These are phyloP conservation scores for Falcunculus frontatus DNA, from an alignment of 2,113 vertebrate genomes.

Conservation along the genomic window DNA sequence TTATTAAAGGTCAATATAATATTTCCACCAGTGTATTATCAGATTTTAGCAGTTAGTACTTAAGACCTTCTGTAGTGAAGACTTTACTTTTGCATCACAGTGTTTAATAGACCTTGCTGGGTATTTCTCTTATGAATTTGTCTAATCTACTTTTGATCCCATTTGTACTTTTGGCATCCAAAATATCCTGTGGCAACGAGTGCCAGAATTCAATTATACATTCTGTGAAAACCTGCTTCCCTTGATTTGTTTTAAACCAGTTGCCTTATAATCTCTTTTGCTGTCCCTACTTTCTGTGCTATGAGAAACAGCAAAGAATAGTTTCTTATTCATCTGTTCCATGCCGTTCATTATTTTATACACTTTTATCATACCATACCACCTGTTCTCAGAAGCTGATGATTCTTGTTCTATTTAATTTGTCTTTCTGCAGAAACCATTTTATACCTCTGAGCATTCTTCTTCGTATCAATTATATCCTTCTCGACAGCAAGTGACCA, in stretches of 20 bases:
- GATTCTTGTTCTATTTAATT: background rate
- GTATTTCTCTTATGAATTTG: background rate
- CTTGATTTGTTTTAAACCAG: background rate
- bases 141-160: slow-evolving; percentile 21
- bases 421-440: background rate
- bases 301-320: background rate
- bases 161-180: slow-evolving; percentile 27
- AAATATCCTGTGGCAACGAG: background rate
- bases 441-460: background rate
- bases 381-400: background rate
- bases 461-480: background rate
- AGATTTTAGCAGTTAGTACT: background rate
- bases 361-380: background rate
- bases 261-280: slow-evolving; percentile 11
- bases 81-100: background rate
- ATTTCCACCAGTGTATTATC: background rate
- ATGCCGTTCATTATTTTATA: background rate
- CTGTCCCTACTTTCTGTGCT: background rate
- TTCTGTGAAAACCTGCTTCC: background rate
- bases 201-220: background rate
- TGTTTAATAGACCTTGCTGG: background rate
- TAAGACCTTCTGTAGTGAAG: background rate
- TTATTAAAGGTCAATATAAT: background rate
- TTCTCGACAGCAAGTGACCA: background rate
- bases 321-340: background rate